Evolutionary conservation across 1,140 invertebrate species (phyloP).

Genomic region (Macrocentrus cingulum): DNA sequence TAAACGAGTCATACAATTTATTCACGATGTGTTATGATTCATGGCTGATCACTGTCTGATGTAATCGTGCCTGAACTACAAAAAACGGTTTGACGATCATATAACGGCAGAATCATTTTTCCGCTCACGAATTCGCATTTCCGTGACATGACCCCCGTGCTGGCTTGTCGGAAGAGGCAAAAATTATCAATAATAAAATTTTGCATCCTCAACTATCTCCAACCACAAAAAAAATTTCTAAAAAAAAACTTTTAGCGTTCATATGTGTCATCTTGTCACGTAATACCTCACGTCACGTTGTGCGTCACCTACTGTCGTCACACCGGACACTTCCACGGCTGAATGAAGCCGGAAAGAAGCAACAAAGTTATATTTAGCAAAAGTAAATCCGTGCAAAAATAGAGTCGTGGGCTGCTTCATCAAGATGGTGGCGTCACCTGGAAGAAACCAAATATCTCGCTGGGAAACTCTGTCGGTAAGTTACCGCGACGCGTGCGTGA

Average conservation of each 20-base stretch:
- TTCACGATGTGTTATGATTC: slow-evolving; percentile 16
- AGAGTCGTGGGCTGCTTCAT: too few species aligned
- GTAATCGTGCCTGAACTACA: slow-evolving; percentile 12
- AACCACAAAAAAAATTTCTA: too few species aligned
- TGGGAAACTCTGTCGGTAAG: slow-evolving; percentile 10
- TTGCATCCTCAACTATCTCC: too few species aligned
- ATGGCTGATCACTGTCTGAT: slow-evolving; percentile 7
- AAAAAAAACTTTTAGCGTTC: background rate
- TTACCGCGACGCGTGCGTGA: too few species aligned
- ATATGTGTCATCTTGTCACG: background rate
- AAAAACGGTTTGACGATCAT: background rate
- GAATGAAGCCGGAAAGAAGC: too few species aligned
- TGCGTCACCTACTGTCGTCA: background rate
- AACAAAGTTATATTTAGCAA: too few species aligned
- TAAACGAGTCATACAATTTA: background rate
- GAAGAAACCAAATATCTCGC: too few species aligned
- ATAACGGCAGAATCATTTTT: background rate
- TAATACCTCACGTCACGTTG: background rate
- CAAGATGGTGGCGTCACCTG: too few species aligned
- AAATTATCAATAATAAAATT: background rate
- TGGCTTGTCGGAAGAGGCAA: background rate
- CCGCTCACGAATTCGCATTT: slow-evolving; percentile 10
- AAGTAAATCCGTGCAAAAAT: too few species aligned
- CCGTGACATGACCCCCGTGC: too few species aligned
- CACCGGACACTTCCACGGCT: too few species aligned